Percentiles rank a stretch among this genome's conserved stretches.
These are phyloP conservation scores for Lacerta viridis DNA, from an alignment of 2,797 vertebrate genomes.

Conservation along the genomic window DNA sequence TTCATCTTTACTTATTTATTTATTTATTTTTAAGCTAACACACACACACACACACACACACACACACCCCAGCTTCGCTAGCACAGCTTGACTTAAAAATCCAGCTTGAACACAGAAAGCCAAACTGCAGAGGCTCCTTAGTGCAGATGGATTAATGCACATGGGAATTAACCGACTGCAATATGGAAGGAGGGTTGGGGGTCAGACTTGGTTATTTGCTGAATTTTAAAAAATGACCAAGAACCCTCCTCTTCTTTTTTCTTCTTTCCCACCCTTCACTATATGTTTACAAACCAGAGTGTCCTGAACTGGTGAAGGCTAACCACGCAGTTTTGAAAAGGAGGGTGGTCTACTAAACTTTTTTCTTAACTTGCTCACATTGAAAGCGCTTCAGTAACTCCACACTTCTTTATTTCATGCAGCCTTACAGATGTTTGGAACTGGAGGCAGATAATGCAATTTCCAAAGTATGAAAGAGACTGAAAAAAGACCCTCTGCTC, in stretches of 20 bases:
- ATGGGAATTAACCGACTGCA: conserved; percentile 34
- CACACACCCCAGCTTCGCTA: not conserved
- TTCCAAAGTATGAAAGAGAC: not conserved
- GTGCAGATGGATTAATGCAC: not conserved
- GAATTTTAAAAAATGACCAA: not conserved
- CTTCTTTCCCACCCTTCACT: conserved; percentile 5
- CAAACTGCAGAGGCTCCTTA: conserved; percentile 36
- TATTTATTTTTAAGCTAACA: not conserved
- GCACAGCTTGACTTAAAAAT: conserved; percentile 35
- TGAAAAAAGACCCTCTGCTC: not conserved
- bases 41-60: too few species aligned
- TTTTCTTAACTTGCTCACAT: conserved; percentile 2
- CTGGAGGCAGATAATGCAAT: not conserved
- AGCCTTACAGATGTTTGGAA: not conserved
- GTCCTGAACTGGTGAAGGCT: not conserved
- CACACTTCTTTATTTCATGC: not conserved
- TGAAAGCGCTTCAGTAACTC: not conserved
- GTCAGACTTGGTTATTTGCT: conserved; percentile 8
- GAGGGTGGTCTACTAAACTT: not conserved
- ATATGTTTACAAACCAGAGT: not conserved
- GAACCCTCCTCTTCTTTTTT: not conserved
- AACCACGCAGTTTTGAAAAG: conserved; percentile 15
- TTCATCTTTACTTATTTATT: not conserved
- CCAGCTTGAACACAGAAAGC: conserved; percentile 24
- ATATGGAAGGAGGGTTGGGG: conserved; percentile 1